These are phyloP conservation scores for Myotis pilosus DNA, from an alignment of 2,797 vertebrate species.

Conservation along the genomic window DNA sequence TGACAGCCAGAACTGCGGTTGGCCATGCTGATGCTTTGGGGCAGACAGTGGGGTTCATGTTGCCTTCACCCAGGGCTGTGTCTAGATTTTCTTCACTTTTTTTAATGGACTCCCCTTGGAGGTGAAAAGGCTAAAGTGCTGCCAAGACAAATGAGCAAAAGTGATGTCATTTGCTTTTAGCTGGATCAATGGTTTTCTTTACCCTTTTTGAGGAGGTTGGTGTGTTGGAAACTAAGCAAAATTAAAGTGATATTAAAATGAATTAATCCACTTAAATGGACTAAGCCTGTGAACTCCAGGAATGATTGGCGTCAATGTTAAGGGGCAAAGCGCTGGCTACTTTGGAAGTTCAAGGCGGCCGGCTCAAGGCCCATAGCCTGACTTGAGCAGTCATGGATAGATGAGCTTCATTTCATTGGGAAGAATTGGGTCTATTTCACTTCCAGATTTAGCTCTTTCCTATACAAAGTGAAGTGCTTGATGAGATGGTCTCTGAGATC, in stretches of 20 bases:
- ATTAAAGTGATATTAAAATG: neutral
- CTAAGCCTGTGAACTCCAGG: neutral
- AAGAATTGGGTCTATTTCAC: neutral
- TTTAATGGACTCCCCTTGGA: neutral
- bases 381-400: neutral
- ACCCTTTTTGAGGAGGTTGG: neutral
- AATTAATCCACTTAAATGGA: neutral
- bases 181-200: neutral
- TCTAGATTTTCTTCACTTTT: neutral
- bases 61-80: neutral
- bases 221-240: neutral
- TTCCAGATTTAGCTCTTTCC: neutral
- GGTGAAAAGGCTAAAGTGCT: neutral
- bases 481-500: neutral
- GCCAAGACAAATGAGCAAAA: neutral
- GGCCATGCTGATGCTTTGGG: neutral
- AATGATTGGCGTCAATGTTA: neutral
- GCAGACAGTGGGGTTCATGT: neutral
- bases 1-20: too few species aligned
- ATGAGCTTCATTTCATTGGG: neutral
- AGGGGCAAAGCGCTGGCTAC: neutral
- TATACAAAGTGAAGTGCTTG: neutral
- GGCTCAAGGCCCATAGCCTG: neutral
- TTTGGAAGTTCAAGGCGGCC: neutral
- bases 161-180: neutral